Conservation (phyloP, 1,140 invertebrate species). For the Proales similis region DNA sequence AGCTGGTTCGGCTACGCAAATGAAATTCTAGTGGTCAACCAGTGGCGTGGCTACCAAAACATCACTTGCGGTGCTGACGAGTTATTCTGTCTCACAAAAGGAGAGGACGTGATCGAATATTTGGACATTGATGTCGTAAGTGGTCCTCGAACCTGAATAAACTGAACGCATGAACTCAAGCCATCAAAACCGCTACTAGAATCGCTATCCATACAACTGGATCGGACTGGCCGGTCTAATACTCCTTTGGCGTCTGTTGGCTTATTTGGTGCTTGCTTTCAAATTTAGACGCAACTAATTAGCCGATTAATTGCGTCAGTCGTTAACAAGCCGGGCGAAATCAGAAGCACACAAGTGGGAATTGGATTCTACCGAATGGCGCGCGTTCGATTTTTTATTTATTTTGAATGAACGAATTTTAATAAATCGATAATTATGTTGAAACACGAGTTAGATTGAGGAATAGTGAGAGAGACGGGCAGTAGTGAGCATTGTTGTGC, state of each 20-base stretch:
- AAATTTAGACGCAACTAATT: neutral
- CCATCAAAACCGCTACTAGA: neutral
- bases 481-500: too few species aligned
- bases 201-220: conserved; percentile 7
- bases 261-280: neutral
- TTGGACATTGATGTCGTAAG: conserved; percentile 14
- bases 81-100: conserved; percentile 1
- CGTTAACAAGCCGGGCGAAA: too few species aligned
- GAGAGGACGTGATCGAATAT: conserved; percentile 6
- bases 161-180: neutral
- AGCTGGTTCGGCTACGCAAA: conserved; percentile 30
- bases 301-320: neutral
- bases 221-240: neutral
- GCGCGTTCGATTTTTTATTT: too few species aligned
- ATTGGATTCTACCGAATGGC: too few species aligned
- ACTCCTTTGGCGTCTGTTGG: conserved; percentile 6
- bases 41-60: conserved; percentile 16
- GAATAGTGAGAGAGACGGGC: too few species aligned
- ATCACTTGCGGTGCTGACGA: neutral
- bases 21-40: conserved; percentile 20
- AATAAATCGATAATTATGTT: too few species aligned
- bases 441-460: too few species aligned
- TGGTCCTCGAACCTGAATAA: neutral
- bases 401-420: too few species aligned
- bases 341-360: too few species aligned